A percentile compares a stretch with the other conserved stretches of the same genome.
Conservation (phyloP, 2,113 vertebrate genomes). For the Ictalurus punctatus region DNA sequence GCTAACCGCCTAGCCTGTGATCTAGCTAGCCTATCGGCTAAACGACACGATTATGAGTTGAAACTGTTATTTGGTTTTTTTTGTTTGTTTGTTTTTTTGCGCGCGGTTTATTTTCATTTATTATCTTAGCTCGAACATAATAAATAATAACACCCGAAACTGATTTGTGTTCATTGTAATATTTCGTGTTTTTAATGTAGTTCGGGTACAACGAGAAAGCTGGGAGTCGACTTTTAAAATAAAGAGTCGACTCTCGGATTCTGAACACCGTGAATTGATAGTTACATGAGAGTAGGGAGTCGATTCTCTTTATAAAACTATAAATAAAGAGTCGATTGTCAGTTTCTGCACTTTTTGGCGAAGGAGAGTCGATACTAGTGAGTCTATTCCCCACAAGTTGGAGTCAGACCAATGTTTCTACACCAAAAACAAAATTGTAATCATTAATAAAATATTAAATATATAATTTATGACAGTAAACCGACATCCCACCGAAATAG, state of each 20-base stretch:
- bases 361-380: not conserved
- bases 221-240: not conserved
- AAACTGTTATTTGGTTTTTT: not conserved
- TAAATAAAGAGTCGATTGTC: not conserved
- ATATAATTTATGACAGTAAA: not conserved
- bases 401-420: not conserved
- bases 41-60: not conserved
- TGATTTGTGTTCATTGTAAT: not conserved
- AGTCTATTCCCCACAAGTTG: not conserved
- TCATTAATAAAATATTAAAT: not conserved
- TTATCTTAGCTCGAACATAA: not conserved
- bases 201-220: not conserved
- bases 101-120: not conserved
- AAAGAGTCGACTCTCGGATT: not conserved
- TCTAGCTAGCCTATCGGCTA: not conserved
- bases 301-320: not conserved
- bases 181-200: not conserved
- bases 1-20: not conserved
- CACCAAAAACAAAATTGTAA: not conserved
- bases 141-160: not conserved
- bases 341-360: fast-evolving
- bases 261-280: not conserved
- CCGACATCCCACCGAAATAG: not conserved
- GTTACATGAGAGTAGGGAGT: not conserved
- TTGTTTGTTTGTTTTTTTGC: too few species aligned